A percentile compares a stretch with the other conserved stretches of the same genome.
Conservation (phyloP, 2,888 invertebrate genomes). For the Habrosyne pyritoides region DNA sequence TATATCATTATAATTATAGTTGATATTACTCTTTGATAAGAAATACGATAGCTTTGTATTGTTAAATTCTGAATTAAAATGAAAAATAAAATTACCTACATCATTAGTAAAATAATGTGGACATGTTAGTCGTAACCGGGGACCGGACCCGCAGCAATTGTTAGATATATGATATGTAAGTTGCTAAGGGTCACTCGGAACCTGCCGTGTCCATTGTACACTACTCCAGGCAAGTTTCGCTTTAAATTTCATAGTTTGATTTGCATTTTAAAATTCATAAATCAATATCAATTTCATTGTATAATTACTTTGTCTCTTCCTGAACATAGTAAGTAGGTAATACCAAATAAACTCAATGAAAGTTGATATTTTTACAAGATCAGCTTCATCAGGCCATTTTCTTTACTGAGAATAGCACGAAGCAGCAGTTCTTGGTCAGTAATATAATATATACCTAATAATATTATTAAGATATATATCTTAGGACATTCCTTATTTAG, state of each 20-base stretch:
- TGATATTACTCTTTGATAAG: neutral
- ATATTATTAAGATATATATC: no score
- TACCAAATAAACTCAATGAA: no score
- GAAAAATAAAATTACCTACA: constrained; percentile 2
- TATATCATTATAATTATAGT: neutral
- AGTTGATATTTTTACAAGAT: no score
- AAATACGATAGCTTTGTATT: neutral
- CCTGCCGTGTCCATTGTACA: constrained; percentile 45
- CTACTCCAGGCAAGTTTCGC: constrained; percentile 31
- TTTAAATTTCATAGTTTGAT: neutral
- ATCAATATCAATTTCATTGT: no score
- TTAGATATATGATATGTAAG: constrained; percentile 3
- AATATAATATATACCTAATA: no score
- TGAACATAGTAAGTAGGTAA: no score
- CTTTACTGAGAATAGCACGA: no score
- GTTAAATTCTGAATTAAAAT: neutral
- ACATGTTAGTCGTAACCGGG: neutral
- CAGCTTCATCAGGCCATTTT: no score
- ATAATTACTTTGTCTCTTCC: no score
- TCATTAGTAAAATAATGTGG: constrained; percentile 6
- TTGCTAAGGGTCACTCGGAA: constrained; percentile 28
- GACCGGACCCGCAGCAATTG: constrained; percentile 14
- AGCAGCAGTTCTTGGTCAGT: no score
- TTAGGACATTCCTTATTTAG: no score
- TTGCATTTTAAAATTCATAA: no score